A percentile compares a stretch with the other conserved stretches of the same genome.
phyloP scores from a whole-genome alignment of 2,113 vertebrate genomes.

The Neodontobutis hainanensis region DNA sequence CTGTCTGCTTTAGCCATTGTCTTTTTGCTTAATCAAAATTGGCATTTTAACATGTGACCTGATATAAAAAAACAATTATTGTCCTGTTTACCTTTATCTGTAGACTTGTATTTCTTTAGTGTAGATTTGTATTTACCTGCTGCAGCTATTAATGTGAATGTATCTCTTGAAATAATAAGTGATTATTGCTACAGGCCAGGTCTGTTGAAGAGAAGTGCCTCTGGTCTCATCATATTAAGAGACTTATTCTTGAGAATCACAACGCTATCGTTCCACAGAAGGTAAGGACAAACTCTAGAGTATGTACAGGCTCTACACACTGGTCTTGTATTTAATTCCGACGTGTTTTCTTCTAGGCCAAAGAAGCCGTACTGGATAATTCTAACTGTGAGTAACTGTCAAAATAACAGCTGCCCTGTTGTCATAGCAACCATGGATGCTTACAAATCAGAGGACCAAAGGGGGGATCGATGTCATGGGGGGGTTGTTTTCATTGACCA shows the following conservation, averaged over 20 bases:
- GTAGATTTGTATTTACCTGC: not conserved
- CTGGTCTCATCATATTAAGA: slow-evolving; percentile 96
- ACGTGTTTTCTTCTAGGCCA: slow-evolving; percentile 79
- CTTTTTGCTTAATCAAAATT: too few relatives aligned
- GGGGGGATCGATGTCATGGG: slow-evolving; percentile 24
- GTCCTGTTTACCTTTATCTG: too few relatives aligned
- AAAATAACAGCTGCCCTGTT: slow-evolving; percentile 17
- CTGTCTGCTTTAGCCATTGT: slow-evolving; percentile 7
- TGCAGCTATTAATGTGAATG: not conserved
- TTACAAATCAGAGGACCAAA: slow-evolving; percentile 5
- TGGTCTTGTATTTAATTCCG: not conserved
- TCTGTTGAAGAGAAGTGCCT: slow-evolving; percentile 89
- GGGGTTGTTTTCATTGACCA: slow-evolving; percentile 16
- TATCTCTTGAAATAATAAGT: slow-evolving; percentile 19
- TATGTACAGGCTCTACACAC: not conserved
- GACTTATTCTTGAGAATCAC: slow-evolving; percentile 96
- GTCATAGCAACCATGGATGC: slow-evolving; percentile 36
- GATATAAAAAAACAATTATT: too few relatives aligned
- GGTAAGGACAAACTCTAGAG: slow-evolving; percentile 64
- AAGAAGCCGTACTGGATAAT: slow-evolving; percentile 90
- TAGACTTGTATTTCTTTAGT: too few relatives aligned
- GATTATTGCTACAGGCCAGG: slow-evolving; percentile 81
- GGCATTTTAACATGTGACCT: too few relatives aligned
- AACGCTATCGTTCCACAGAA: slow-evolving; percentile 90
- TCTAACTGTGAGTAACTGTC: slow-evolving; percentile 83